Evolutionary conservation across 2,888 invertebrate species (phyloP).

Genomic region (Augiades crinisus): DNA sequence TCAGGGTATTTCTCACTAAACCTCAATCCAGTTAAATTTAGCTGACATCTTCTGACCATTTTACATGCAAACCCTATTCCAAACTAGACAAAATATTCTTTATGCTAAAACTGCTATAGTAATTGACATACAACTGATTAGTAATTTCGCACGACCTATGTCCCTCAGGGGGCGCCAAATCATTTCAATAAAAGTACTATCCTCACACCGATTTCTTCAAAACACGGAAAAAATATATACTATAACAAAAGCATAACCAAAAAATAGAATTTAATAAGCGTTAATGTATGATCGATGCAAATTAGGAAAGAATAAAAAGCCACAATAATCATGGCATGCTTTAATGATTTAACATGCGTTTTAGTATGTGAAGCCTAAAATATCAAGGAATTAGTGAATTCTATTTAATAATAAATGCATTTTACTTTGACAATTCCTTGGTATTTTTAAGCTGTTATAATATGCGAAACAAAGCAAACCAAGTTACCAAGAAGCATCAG

Average conservation of each 20-base stretch:
- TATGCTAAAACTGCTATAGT: not conserved
- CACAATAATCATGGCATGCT: constrained; percentile 27
- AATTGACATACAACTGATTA: constrained; percentile 11
- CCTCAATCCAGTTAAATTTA: constrained; percentile 4
- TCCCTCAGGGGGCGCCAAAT: constrained; percentile 77
- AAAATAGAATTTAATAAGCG: constrained; percentile 53
- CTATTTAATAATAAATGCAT: not conserved
- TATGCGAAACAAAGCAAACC: constrained; percentile 14
- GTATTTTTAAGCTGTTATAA: constrained; percentile 26
- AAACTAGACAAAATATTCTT: not conserved
- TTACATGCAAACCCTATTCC: constrained; percentile 46
- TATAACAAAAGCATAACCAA: constrained; percentile 51
- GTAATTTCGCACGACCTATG: constrained; percentile 54
- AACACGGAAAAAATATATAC: constrained; percentile 42
- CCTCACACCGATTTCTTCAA: constrained; percentile 76
- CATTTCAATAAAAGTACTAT: constrained; percentile 47
- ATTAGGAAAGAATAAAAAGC: constrained; percentile 57
- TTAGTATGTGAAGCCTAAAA: constrained; percentile 35
- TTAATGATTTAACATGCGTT: constrained; percentile 39
- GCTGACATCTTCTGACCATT: constrained; percentile 27
- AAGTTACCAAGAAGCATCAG: constrained; percentile 15
- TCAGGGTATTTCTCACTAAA: constrained; percentile 11
- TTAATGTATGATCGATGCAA: constrained; percentile 54
- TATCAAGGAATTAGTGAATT: constrained; percentile 26
- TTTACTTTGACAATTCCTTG: constrained; percentile 21